Evolutionary conservation across 2,888 invertebrate genomes (phyloP), one percentile per base, ranked within the genome.

Genomic region (Bellardia pandia): DNA sequence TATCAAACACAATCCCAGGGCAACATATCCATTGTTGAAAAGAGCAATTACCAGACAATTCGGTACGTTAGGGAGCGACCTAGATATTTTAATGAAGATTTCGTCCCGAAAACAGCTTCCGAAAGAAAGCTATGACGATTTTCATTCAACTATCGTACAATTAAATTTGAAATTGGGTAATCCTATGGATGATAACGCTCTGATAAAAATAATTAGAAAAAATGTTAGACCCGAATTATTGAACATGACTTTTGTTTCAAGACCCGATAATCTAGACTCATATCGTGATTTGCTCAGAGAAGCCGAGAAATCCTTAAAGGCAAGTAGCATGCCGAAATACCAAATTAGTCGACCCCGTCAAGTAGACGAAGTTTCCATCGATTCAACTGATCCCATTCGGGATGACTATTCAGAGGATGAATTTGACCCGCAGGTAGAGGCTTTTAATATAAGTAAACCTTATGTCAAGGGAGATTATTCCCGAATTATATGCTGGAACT

Each of bases 31-130:
- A 0, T 9, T 23, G 1, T n/a, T 62, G 16, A 74, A 60, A 13
- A 42, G 30, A 14, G 74, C 74, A n/a, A 74, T 72, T 5, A 58
- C 7, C 7, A 40, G 16, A 48, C 62, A 80, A 42, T 80, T 72
- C 16, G 71, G 64, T 1, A 30, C 51, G 0, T 40, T 77, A 11
- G 77, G 68, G 45, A 68, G 53, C 2, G 56, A 77, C 16, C 14
- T 58, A 8, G 77, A 80, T 5, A 37, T 72, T 1, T 4, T 64
- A 3, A 3, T 80, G 13, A 53, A 58, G 4, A 81, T 74, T n/a
- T 23, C 53, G 0, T 16, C 56, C n/a, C n/a, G 81, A 13, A 58
- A 33, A 16, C 81, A 81, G 16, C 42, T 33, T 9, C 30, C 51
- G 14, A 69, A 51, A 33, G 69, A 51, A 51, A 51, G 23, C 30